Evolutionary conservation across 2,888 invertebrate species (phyloP).

Genomic region (Prosopocoilus inquinatus): DNA sequence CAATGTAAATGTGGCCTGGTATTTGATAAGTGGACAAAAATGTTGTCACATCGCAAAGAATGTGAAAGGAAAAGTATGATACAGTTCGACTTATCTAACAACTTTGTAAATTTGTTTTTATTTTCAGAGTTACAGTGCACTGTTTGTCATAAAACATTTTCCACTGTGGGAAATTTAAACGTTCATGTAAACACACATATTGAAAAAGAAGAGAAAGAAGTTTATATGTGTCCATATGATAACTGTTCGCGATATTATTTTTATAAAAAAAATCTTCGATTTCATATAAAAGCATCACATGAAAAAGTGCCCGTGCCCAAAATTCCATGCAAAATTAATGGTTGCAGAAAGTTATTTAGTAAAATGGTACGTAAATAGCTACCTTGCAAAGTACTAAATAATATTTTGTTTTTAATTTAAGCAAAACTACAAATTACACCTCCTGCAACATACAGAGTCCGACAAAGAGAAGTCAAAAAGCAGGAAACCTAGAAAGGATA

Average conservation of each 20-base stretch:
- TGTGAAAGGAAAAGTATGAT: constrained; percentile 25
- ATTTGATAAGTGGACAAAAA: constrained; percentile 37
- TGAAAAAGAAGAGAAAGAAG: constrained; percentile 22
- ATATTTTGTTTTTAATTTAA: constrained; percentile 22
- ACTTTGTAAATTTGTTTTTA: background rate
- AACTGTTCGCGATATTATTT: constrained; percentile 35
- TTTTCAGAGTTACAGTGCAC: constrained; percentile 33
- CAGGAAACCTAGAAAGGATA: constrained; percentile 35
- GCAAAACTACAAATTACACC: constrained; percentile 33
- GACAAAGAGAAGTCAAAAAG: constrained; percentile 21
- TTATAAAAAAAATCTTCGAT: constrained; percentile 35
- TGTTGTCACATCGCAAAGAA: constrained; percentile 33
- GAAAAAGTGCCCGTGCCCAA: constrained; percentile 27
- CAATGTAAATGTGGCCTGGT: constrained; percentile 37
- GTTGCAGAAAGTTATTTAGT: constrained; percentile 23
- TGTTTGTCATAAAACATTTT: constrained; percentile 35
- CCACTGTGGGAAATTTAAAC: constrained; percentile 26
- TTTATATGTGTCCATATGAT: constrained; percentile 34
- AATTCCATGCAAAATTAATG: constrained; percentile 26
- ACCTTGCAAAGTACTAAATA: background rate
- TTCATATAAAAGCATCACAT: constrained; percentile 35
- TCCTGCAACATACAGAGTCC: constrained; percentile 27
- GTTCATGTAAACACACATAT: constrained; percentile 31
- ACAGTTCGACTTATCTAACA: background rate
- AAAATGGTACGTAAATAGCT: constrained; percentile 22